Evolutionary conservation across 2,888 invertebrate genomes (phyloP), one percentile per base, ranked within the genome.

Genomic region (Drosophila gaucha): DNA sequence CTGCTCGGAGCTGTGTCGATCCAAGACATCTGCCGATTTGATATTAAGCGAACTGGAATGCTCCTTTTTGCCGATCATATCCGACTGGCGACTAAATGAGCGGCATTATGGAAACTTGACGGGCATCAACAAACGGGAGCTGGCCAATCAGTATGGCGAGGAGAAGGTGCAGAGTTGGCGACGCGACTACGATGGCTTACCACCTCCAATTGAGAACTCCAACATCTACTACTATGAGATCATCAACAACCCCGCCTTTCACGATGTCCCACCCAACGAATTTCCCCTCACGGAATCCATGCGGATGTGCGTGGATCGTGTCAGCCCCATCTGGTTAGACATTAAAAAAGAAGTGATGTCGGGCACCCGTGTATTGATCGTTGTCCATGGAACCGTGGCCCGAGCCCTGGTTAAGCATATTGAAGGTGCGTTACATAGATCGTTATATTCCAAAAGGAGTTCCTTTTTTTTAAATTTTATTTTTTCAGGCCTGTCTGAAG

Each of bases 81-180:
- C 95, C 88, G 95, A 96, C 9, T 97, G 97, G 97, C 93, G 97
- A 12, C 92, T 97, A 26, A 97, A 97, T 86, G 97, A 97, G 91
- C 94, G 97, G 63, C 97, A 97, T 89, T 97, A 97, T 85, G 97
- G 97, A 50, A 96, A 96, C 36, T 93, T 97, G 6, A 97, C 97
- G 10, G 97, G 97, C 2, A 93, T 96, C 65, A 96, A 97, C 89
- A 97, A 97, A 90, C 94, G 95, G 0, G 96, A 97, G 91, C 96
- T 97, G 18, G 96, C 96, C 49, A 95, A 95, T 52, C 96, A 96
- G 89, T 97, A 96, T 91, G 97, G 97, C 10, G 97, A 96, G 89
- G 94, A 95, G 47, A 96, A 96, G 93, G 96, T 97, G 8, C 95
- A 95, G 92, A 95, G 95, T 80, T 97, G 97, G 97, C 94, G 97